Evolutionary conservation across 2,888 invertebrate species (phyloP).

Genomic region (Patella ulyssiponensis): DNA sequence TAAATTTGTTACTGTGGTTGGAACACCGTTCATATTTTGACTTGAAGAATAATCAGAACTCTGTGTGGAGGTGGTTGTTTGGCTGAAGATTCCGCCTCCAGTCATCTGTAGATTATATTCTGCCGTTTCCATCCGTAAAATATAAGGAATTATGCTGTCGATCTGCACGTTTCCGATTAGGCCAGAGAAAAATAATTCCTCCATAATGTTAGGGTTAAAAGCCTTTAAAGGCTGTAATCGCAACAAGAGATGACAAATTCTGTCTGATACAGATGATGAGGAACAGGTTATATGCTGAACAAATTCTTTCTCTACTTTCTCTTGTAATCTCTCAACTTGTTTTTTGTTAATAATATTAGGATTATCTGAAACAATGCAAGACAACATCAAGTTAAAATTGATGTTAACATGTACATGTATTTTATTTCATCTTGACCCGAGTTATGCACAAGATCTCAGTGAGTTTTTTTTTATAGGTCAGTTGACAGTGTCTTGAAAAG

Average conservation of each 20-base stretch:
- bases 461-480: no score
- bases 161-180: conserved; percentile 94
- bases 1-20: background rate
- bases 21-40: background rate
- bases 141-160: conserved; percentile 92
- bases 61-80: conserved; percentile 10
- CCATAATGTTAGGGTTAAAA: conserved; percentile 85
- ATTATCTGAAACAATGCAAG: conserved; percentile 72
- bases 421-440: no score
- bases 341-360: conserved; percentile 74
- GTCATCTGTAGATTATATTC: conserved; percentile 69
- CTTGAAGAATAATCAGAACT: conserved; percentile 12
- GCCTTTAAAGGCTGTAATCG: conserved; percentile 71
- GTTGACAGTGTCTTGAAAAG: no score
- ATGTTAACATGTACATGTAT: no score
- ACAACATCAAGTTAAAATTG: no score
- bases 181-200: conserved; percentile 94
- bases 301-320: conserved; percentile 78
- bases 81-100: conserved; percentile 45
- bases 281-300: conserved; percentile 62
- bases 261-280: conserved; percentile 79
- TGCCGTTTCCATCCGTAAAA: conserved; percentile 79
- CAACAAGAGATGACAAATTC: conserved; percentile 90
- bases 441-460: no score
- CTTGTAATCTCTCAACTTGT: conserved; percentile 78